These are phyloP conservation scores for Alcedo atthis DNA, from an alignment of 2,797 vertebrate genomes.

Conservation along the genomic window DNA sequence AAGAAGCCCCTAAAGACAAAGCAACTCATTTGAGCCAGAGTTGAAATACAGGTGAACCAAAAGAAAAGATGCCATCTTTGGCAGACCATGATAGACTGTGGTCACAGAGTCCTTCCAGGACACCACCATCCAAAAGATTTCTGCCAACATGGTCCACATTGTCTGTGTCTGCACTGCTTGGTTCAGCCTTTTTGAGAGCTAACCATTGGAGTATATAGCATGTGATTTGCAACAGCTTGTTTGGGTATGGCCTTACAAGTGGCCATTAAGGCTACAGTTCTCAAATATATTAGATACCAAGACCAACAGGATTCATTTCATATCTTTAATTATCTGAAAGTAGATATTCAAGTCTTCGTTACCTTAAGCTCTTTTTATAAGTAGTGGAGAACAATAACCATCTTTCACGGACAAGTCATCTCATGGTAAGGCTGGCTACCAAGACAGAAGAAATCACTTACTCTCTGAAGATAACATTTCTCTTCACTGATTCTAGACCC, in stretches of 20 bases:
- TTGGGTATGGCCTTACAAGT: background rate
- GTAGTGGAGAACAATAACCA: constrained; percentile 1
- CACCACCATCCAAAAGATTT: background rate
- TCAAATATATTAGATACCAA: background rate
- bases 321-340: constrained; percentile 1
- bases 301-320: background rate
- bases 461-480: constrained; percentile 14
- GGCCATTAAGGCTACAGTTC: constrained; percentile 35
- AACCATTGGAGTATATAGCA: background rate
- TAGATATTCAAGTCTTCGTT: background rate
- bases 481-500: background rate
- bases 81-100: background rate
- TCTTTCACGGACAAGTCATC: background rate
- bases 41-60: background rate
- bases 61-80: background rate
- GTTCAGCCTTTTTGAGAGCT: background rate
- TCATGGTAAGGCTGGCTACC: background rate
- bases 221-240: background rate
- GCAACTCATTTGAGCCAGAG: background rate
- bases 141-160: background rate
- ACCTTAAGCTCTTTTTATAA: background rate
- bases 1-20: background rate
- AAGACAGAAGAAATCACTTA: background rate
- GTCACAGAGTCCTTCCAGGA: background rate
- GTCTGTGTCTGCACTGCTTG: background rate